Conservation (phyloP, 2,888 invertebrate genomes). For the Carterocephalus palaemon region DNA sequence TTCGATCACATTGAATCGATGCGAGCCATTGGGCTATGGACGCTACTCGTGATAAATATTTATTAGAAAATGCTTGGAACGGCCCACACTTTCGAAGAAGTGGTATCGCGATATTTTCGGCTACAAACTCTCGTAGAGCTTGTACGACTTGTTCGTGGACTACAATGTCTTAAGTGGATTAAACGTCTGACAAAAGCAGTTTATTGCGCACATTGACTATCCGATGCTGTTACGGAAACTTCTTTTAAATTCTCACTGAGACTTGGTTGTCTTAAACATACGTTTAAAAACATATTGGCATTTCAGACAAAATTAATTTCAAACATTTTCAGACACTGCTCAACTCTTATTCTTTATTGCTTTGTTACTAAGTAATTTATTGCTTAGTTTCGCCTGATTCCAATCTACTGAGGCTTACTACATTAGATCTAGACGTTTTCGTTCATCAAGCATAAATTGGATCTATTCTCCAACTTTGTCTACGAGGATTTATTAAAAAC, state of each 20-base stretch:
- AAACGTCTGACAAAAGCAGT: conserved; percentile 64
- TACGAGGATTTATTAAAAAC: conserved; percentile 11
- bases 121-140: conserved; percentile 43
- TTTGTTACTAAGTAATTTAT: too few relatives aligned
- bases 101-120: conserved; percentile 55
- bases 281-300: conserved; percentile 25
- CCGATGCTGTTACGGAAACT: conserved; percentile 38
- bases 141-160: conserved; percentile 46
- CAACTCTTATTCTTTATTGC: conserved; percentile 33
- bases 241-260: conserved; percentile 48
- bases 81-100: too few relatives aligned
- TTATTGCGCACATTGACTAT: conserved; percentile 53
- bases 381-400: too few relatives aligned
- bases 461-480: conserved; percentile 42
- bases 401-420: too few relatives aligned
- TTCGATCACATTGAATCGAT: too few relatives aligned
- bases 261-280: conserved; percentile 47
- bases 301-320: too few relatives aligned
- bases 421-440: conserved; percentile 39
- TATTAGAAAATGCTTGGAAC: too few relatives aligned
- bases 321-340: conserved; percentile 36
- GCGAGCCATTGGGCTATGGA: too few relatives aligned
- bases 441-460: conserved; percentile 44
- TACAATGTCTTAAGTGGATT: conserved; percentile 68
- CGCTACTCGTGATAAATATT: too few relatives aligned